Percentiles rank a stretch among this genome's conserved stretches.
These are phyloP conservation scores for Bagarius yarrelli DNA, from an alignment of 2,113 vertebrate species.

Conservation along the genomic window DNA sequence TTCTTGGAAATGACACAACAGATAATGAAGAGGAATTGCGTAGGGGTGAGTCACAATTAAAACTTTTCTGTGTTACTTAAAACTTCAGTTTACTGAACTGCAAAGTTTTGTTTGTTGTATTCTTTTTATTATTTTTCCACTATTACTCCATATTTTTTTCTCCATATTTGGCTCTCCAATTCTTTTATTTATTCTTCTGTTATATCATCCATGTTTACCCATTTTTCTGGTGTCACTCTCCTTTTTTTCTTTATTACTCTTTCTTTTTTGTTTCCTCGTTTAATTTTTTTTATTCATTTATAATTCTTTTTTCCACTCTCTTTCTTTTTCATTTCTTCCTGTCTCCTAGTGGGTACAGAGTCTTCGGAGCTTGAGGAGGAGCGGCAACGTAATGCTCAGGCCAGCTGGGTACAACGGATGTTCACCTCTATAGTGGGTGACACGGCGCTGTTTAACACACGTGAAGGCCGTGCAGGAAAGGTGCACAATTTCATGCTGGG, in stretches of 20 bases:
- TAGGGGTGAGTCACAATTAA: conserved; percentile 77
- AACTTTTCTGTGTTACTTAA: neutral
- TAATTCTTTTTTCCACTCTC: neutral
- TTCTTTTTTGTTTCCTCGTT: neutral
- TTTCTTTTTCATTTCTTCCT: neutral
- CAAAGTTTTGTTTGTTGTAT: neutral
- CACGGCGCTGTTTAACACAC: conserved; percentile 88
- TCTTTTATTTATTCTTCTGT: neutral
- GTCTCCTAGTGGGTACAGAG: conserved; percentile 75
- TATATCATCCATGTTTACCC: neutral
- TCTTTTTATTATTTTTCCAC: neutral
- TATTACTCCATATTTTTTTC: neutral
- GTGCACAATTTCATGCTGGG: conserved; percentile 99
- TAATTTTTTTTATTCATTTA: neutral
- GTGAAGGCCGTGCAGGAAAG: conserved; percentile 94
- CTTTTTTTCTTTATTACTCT: neutral
- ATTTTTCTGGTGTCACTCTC: neutral
- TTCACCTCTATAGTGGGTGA: conserved; percentile 88
- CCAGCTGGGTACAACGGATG: conserved; percentile 92
- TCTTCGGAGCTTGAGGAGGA: conserved; percentile 72
- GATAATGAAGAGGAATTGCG: conserved; percentile 89
- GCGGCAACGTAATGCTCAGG: conserved; percentile 73
- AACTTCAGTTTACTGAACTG: neutral
- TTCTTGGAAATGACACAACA: conserved; percentile 84
- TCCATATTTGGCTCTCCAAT: neutral